These are phyloP conservation scores for Lepus timidus DNA, from an alignment of 2,113 vertebrate genomes.

Conservation along the genomic window DNA sequence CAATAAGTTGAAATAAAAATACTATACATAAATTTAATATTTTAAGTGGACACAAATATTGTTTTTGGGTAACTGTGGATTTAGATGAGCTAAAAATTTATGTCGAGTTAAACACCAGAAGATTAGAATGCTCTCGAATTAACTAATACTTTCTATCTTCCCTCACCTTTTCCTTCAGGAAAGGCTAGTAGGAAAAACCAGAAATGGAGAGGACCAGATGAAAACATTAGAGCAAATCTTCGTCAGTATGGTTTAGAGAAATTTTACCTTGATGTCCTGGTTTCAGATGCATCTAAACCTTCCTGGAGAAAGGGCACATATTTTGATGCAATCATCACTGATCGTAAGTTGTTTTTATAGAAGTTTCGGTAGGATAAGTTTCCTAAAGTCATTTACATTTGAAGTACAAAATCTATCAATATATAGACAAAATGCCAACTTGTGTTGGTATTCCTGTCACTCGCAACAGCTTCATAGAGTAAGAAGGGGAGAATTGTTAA, in stretches of 20 bases:
- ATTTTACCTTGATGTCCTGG: slow-evolving; percentile 94
- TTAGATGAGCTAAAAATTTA: slow-evolving; percentile 14
- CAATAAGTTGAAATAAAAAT: slow-evolving; percentile 44
- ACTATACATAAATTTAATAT: slow-evolving; percentile 27
- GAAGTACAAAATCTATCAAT: background rate
- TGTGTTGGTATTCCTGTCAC: background rate
- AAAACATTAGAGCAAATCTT: slow-evolving; percentile 98
- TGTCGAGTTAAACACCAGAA: slow-evolving; percentile 33
- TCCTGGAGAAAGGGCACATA: slow-evolving; percentile 92
- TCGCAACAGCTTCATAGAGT: background rate
- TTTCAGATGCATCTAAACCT: slow-evolving; percentile 95
- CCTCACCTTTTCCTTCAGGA: slow-evolving; percentile 85
- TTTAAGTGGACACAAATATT: slow-evolving; percentile 47
- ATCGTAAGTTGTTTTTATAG: slow-evolving; percentile 91
- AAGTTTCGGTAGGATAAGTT: slow-evolving; percentile 44
- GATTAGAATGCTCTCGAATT: slow-evolving; percentile 33
- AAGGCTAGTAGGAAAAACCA: slow-evolving; percentile 98
- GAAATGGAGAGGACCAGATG: slow-evolving; percentile 98
- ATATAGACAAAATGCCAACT: background rate
- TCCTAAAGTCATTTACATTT: slow-evolving; percentile 47
- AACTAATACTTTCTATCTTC: background rate
- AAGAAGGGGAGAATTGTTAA: background rate
- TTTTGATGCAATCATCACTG: slow-evolving; percentile 97
- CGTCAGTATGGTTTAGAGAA: slow-evolving; percentile 95
- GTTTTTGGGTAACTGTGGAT: background rate